Conservation (phyloP, 2,113 vertebrate genomes). For the Gnathonemus longibarbis region DNA sequence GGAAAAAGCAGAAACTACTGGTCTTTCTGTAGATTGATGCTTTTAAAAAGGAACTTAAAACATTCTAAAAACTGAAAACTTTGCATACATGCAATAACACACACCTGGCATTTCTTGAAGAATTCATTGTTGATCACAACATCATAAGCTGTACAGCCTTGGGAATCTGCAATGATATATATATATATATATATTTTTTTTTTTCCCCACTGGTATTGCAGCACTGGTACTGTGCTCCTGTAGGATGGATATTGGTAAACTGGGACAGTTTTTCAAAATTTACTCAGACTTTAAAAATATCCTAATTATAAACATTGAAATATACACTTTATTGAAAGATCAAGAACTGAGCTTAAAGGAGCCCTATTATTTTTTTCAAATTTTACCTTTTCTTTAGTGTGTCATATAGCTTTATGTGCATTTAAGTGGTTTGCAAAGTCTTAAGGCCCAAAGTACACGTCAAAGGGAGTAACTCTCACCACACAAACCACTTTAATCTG, state of each 20-base stretch:
- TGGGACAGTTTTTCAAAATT: not conserved
- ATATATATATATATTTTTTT: not conserved
- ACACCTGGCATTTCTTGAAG: conserved; percentile 74
- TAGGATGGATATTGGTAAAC: not conserved
- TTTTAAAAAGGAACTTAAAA: not conserved
- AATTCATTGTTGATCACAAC: conserved; percentile 76
- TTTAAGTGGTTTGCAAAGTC: not conserved
- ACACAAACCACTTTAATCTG: not conserved
- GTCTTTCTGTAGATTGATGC: not conserved
- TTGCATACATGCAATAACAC: not conserved
- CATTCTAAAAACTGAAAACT: not conserved
- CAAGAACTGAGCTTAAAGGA: not conserved
- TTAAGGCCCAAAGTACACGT: not conserved
- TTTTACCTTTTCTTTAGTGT: not conserved
- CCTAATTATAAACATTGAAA: not conserved
- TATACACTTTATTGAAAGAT: not conserved
- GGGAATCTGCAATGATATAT: conserved; percentile 51
- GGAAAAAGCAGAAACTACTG: conserved; percentile 13
- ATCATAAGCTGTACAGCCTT: conserved; percentile 76
- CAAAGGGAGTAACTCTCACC: not conserved
- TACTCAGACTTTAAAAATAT: not conserved
- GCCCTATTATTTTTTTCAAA: not conserved
- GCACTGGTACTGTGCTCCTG: not conserved
- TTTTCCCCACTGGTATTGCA: not conserved
- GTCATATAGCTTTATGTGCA: not conserved